Evolutionary conservation across 2,888 invertebrate genomes (phyloP).

Genomic region (Athripsodes cinereus): DNA sequence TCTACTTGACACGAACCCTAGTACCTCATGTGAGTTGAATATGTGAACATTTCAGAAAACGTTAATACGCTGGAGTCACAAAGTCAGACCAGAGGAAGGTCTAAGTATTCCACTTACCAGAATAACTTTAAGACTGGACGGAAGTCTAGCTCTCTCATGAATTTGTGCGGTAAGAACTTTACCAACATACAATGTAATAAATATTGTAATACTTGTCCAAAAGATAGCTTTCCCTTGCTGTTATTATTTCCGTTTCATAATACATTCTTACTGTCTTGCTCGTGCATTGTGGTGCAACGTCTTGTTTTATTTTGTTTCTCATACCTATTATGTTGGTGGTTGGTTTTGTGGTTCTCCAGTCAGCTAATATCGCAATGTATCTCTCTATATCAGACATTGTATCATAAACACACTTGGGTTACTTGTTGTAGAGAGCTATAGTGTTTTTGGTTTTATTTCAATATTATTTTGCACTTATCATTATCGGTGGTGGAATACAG

Average conservation of each 20-base stretch:
- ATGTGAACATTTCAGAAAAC: conserved; percentile 59
- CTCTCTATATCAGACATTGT: no score
- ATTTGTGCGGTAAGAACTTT: conserved; percentile 86
- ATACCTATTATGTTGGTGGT: conserved; percentile 23
- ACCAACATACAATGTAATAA: conserved; percentile 15
- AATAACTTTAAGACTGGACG: conserved; percentile 78
- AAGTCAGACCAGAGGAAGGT: conserved; percentile 75
- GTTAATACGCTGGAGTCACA: conserved; percentile 67
- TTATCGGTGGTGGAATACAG: no score
- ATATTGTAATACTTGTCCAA: conserved; percentile 25
- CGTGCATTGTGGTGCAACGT: conserved; percentile 23
- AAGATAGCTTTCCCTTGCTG: conserved; percentile 23
- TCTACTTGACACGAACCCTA: neutral
- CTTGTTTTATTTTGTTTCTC: conserved; percentile 23
- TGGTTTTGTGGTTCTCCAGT: conserved; percentile 23
- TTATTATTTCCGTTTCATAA: conserved; percentile 24
- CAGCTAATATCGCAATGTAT: neutral
- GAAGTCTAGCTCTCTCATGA: conserved; percentile 94
- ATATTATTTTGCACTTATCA: no score
- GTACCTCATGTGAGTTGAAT: conserved; percentile 25
- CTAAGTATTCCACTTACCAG: conserved; percentile 80
- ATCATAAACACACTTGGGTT: no score
- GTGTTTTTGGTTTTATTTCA: no score
- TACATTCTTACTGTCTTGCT: conserved; percentile 16
- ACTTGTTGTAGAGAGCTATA: no score